Conservation (phyloP, 2,888 invertebrate genomes). For the Drosophila kambysellisi region DNA sequence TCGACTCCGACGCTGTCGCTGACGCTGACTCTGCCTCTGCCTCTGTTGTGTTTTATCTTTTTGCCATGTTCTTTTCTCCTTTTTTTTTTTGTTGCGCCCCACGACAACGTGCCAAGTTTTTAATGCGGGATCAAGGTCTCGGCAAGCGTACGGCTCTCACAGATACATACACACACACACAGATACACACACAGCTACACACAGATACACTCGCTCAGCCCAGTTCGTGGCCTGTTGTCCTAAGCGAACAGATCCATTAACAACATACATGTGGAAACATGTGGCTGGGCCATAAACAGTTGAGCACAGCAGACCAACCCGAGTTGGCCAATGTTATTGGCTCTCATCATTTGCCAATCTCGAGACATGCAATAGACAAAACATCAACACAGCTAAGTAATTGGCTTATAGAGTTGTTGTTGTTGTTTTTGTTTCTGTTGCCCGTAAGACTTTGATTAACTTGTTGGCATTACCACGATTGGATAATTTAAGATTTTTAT, state of each 20-base stretch:
- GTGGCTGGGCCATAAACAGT: constrained; percentile 38
- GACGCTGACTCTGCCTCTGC: background rate
- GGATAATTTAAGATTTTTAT: background rate
- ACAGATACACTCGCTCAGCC: constrained; percentile 16
- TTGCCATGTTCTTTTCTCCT: constrained; percentile 29
- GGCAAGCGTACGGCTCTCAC: constrained; percentile 54
- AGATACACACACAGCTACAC: background rate
- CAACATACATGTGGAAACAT: constrained; percentile 44
- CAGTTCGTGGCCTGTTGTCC: constrained; percentile 56
- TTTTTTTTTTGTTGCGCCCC: constrained; percentile 22
- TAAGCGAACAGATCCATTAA: constrained; percentile 55
- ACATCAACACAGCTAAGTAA: constrained; percentile 28
- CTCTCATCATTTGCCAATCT: constrained; percentile 46
- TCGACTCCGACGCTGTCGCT: constrained; percentile 33
- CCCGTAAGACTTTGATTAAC: constrained; percentile 19
- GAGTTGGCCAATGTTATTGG: constrained; percentile 34
- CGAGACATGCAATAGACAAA: constrained; percentile 35
- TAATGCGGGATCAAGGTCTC: constrained; percentile 83
- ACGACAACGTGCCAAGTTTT: constrained; percentile 70
- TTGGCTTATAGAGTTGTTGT: constrained; percentile 11
- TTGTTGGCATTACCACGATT: constrained; percentile 5
- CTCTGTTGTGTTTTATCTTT: constrained; percentile 46
- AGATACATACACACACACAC: constrained; percentile 24
- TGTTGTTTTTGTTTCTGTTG: too few species aligned
- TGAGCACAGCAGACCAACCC: constrained; percentile 14